Conservation (phyloP, 2,888 invertebrate genomes). For the Dendrolimus pini region DNA sequence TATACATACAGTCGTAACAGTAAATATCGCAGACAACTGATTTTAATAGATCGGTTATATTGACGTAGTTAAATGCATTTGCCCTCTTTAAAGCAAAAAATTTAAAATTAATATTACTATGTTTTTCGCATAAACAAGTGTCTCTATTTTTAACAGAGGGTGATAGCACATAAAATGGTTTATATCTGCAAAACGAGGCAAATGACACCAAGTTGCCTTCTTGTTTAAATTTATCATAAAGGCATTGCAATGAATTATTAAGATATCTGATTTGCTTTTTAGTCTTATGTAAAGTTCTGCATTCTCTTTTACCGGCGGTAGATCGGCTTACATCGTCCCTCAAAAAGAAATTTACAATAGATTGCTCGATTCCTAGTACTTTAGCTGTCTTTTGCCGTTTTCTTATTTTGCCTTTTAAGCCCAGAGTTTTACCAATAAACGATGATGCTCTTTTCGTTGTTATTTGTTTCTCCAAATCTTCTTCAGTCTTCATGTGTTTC, state of each 20-base stretch:
- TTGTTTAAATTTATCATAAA: background rate
- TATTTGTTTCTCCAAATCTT: slow-evolving; percentile 4
- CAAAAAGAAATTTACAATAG: background rate
- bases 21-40: background rate
- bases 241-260: background rate
- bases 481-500: slow-evolving; percentile 4
- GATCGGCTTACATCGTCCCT: background rate
- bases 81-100: background rate
- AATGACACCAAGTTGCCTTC: background rate
- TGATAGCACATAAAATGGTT: background rate
- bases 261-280: background rate
- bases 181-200: background rate
- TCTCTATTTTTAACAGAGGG: background rate
- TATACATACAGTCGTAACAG: background rate
- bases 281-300: background rate
- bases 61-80: background rate
- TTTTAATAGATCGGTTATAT: background rate
- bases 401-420: slow-evolving; percentile 1
- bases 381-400: background rate
- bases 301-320: background rate
- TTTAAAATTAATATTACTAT: background rate
- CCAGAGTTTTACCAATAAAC: slow-evolving; percentile 2
- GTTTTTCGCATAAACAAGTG: background rate
- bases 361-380: background rate
- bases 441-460: slow-evolving; percentile 1